These are phyloP conservation scores for Scaptodrosophila lebanonensis DNA, from an alignment of 1,140 invertebrate genomes.

Conservation along the genomic window DNA sequence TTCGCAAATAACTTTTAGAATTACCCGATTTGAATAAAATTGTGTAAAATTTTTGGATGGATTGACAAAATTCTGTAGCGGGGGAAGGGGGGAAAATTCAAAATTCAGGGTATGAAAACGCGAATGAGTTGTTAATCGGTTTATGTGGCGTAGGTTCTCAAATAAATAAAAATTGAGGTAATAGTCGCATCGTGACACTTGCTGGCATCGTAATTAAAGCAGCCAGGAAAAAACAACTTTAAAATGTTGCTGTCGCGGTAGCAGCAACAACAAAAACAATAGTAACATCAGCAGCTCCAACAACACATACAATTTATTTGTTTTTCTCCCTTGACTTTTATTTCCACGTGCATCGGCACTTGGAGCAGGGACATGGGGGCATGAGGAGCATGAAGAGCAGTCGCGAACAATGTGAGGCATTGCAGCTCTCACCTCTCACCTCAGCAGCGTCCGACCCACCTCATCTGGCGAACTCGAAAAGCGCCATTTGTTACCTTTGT, in stretches of 20 bases:
- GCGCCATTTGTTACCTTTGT: slow-evolving; percentile 60
- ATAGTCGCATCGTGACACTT: slow-evolving; percentile 18
- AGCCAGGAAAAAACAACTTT: slow-evolving; percentile 59
- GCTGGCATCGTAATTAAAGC: slow-evolving; percentile 63
- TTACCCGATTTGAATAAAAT: too few relatives aligned
- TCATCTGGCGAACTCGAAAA: too few relatives aligned
- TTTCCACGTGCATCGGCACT: slow-evolving; percentile 69
- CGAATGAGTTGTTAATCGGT: too few relatives aligned
- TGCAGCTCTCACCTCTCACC: too few relatives aligned
- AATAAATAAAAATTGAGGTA: slow-evolving; percentile 64
- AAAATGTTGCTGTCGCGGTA: slow-evolving; percentile 52
- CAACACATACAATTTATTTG: slow-evolving; percentile 46
- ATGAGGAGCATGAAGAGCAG: not conserved
- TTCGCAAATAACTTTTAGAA: too few relatives aligned
- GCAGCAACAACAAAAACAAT: slow-evolving; percentile 21
- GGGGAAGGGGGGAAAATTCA: too few relatives aligned
- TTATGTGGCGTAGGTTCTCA: too few relatives aligned
- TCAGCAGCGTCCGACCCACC: slow-evolving; percentile 6
- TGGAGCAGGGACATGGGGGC: slow-evolving; percentile 5
- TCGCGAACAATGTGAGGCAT: slow-evolving; percentile 5
- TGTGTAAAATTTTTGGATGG: too few relatives aligned
- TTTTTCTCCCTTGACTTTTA: slow-evolving; percentile 68
- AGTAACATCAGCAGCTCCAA: slow-evolving; percentile 35
- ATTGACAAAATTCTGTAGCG: too few relatives aligned
- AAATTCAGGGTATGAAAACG: too few relatives aligned